phyloP scores from a whole-genome alignment of 2,797 vertebrate genomes.

The Telmatherina bonti region DNA sequence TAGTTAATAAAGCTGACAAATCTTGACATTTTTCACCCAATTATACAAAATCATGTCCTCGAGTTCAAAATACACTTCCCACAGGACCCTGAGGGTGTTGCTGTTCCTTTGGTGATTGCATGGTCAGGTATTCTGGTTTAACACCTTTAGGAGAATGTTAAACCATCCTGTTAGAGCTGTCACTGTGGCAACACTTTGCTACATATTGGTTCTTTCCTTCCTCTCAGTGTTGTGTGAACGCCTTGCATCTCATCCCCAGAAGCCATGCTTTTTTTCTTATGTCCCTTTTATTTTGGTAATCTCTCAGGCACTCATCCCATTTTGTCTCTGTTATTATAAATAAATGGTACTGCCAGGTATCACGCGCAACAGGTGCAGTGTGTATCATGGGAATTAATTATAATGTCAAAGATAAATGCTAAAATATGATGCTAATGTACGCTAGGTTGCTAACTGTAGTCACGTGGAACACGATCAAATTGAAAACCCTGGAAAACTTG shows the following conservation, averaged over 20 bases:
- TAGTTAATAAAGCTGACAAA: too few relatives aligned
- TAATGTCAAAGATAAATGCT: not conserved
- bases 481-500: not conserved
- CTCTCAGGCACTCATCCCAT: not conserved
- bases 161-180: conserved; percentile 63
- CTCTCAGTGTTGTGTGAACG: conserved; percentile 10
- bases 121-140: conserved; percentile 72
- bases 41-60: too few relatives aligned
- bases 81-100: conserved; percentile 43
- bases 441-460: not conserved
- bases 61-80: too few relatives aligned
- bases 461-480: not conserved
- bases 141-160: conserved; percentile 66
- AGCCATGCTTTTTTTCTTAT: not conserved
- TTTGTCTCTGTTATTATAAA: not conserved
- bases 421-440: too few relatives aligned
- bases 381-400: not conserved
- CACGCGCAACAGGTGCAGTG: not conserved
- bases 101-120: conserved; percentile 70
- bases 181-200: conserved; percentile 19
- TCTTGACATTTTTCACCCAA: too few relatives aligned
- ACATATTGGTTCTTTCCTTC: not conserved
- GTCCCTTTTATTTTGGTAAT: not conserved
- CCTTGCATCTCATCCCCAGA: conserved; percentile 6
- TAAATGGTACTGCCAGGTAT: not conserved